Percentiles rank a stretch among this genome's conserved stretches.
phyloP scores from a whole-genome alignment of 2,797 vertebrate species.

The Chelonia mydas region DNA sequence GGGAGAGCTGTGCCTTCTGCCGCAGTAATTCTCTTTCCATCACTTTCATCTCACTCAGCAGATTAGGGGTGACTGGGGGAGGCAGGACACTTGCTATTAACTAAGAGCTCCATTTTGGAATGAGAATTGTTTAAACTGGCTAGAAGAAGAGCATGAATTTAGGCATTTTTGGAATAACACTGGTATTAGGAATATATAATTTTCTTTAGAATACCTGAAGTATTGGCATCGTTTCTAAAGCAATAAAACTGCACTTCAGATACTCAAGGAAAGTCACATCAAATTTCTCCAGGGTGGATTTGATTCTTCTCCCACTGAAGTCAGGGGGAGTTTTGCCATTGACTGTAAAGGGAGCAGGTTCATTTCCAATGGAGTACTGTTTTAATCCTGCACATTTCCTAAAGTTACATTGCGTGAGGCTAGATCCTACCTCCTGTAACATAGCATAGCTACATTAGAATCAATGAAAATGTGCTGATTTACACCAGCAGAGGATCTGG shows the following conservation, averaged over 20 bases:
- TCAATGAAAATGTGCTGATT: background rate
- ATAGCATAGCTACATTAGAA: background rate
- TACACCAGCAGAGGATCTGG: constrained; percentile 5
- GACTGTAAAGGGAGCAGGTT: background rate
- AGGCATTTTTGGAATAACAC: constrained; percentile 53
- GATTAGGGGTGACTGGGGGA: constrained; percentile 45
- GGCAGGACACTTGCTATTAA: constrained; percentile 46
- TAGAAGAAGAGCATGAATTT: background rate
- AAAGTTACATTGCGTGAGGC: background rate
- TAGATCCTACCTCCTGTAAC: background rate
- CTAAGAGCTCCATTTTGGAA: constrained; percentile 41
- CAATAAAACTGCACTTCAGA: background rate
- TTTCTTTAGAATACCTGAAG: background rate
- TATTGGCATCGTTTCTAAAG: background rate
- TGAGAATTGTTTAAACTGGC: constrained; percentile 41
- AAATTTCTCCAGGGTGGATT: background rate
- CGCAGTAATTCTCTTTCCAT: constrained; percentile 58
- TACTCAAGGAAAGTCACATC: background rate
- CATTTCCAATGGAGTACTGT: background rate
- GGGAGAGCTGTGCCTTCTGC: constrained; percentile 19
- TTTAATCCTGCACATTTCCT: background rate
- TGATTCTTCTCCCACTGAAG: background rate
- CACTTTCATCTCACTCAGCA: constrained; percentile 48
- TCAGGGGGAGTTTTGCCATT: background rate
- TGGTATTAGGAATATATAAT: background rate